Percentiles rank a stretch among this genome's conserved stretches.
Evolutionary conservation across 2,113 vertebrate species (phyloP).

Genomic region (Salvelinus fontinalis): DNA sequence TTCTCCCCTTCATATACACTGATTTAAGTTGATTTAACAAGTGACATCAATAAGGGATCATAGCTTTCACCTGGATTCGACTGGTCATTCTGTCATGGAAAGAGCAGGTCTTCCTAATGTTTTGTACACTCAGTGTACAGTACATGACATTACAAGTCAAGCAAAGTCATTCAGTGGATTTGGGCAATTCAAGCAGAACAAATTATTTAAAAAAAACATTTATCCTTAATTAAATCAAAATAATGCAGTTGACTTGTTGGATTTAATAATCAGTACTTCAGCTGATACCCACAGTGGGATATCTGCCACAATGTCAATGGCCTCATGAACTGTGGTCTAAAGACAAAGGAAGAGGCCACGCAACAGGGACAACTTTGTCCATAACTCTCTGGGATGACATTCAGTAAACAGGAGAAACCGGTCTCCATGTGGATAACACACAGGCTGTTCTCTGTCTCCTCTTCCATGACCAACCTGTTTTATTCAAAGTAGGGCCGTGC

Average conservation of each 20-base stretch:
- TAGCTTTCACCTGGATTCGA: too few relatives aligned
- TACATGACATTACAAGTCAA: background rate
- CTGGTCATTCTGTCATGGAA: too few relatives aligned
- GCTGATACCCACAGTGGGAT: background rate
- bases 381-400: slow-evolving; percentile 42
- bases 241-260: background rate
- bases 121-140: too few relatives aligned
- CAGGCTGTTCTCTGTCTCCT: too few relatives aligned
- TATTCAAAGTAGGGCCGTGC: slow-evolving; percentile 1
- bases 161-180: background rate
- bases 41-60: too few relatives aligned
- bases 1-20: too few relatives aligned
- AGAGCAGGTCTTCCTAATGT: too few relatives aligned
- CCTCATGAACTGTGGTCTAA: slow-evolving; percentile 39
- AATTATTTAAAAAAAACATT: background rate
- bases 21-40: too few relatives aligned
- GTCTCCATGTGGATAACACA: slow-evolving; percentile 41
- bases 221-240: background rate
- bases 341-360: slow-evolving; percentile 31
- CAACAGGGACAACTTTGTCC: slow-evolving; percentile 8
- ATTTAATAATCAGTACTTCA: background rate
- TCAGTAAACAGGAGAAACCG: slow-evolving; percentile 71
- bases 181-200: background rate
- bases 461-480: slow-evolving; percentile 41
- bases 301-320: slow-evolving; percentile 6